Percentiles rank a stretch among this genome's conserved stretches.
phyloP scores from a whole-genome alignment of 2,113 vertebrate genomes.

The Trachemys scripta region DNA sequence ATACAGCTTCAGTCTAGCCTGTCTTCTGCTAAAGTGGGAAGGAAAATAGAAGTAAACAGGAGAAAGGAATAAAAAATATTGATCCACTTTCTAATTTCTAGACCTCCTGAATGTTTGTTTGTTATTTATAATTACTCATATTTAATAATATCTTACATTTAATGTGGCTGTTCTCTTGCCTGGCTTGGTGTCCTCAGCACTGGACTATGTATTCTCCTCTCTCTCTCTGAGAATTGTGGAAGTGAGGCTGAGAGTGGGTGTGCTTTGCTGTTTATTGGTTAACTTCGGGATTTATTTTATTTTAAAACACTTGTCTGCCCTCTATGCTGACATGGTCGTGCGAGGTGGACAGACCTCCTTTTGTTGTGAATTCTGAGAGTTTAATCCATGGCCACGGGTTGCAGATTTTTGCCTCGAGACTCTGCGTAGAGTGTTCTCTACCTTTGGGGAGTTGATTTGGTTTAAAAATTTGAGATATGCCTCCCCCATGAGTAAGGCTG shows the following conservation, averaged over 20 bases:
- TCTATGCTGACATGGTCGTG: too few relatives aligned
- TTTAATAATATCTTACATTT: background rate
- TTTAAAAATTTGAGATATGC: background rate
- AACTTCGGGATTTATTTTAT: background rate
- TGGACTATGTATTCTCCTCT: too few relatives aligned
- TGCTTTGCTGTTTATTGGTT: background rate
- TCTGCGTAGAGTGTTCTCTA: background rate
- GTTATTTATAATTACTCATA: background rate
- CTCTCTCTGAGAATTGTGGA: background rate
- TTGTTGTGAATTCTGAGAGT: too few relatives aligned
- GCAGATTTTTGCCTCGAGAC: background rate
- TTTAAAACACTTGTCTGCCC: background rate
- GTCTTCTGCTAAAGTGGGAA: background rate
- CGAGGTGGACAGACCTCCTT: too few relatives aligned
- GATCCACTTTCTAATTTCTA: rapidly evolving
- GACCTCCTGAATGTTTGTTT: background rate
- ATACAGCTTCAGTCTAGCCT: background rate
- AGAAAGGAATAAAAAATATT: background rate
- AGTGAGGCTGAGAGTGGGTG: background rate
- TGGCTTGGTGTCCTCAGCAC: background rate
- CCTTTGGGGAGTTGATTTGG: background rate
- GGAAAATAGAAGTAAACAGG: background rate
- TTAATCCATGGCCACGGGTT: background rate
- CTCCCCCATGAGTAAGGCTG: background rate
- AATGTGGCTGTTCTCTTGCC: background rate